Evolutionary conservation across 23 tunicate genomes (phyloP).

Genomic region (Ciona savignyi): DNA sequence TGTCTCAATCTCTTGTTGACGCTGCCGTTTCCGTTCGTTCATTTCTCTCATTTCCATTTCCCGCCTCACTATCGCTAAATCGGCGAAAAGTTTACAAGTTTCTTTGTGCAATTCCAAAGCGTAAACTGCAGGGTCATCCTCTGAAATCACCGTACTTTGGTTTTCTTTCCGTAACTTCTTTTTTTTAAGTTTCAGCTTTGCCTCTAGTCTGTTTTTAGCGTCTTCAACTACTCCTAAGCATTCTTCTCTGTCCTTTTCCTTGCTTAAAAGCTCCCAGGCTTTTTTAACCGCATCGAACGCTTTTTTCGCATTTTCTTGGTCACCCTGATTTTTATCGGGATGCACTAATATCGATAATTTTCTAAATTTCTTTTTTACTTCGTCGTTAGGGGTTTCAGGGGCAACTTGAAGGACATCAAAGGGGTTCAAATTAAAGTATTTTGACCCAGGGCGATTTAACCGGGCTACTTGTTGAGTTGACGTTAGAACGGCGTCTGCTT

Average conservation of each 20-base stretch:
- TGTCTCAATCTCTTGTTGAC: constrained; percentile 78
- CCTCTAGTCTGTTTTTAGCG: constrained; percentile 84
- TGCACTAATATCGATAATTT: constrained; percentile 94
- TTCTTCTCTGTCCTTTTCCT: constrained; percentile 62
- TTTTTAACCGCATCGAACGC: constrained; percentile 97
- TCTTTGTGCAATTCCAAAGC: constrained; percentile 92
- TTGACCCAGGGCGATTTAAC: constrained; percentile 94
- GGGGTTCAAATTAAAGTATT: constrained; percentile 94
- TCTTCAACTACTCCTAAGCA: constrained; percentile 94
- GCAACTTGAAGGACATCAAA: constrained; percentile 87
- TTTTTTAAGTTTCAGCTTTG: constrained; percentile 45
- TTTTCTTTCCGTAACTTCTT: constrained; percentile 73
- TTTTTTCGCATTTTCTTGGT: constrained; percentile 80
- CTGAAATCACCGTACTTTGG: constrained; percentile 49
- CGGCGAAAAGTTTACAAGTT: constrained; percentile 95
- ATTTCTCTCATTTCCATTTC: constrained; percentile 94
- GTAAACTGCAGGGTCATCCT: constrained; percentile 58
- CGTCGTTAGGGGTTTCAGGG: constrained; percentile 71
- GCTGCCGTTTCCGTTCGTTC: constrained; percentile 88
- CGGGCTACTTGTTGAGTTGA: constrained; percentile 90
- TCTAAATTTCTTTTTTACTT: constrained; percentile 80
- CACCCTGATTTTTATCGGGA: constrained; percentile 90
- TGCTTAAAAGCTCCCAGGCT: constrained; percentile 87
- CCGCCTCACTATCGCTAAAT: constrained; percentile 73
- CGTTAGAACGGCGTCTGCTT: constrained; percentile 94